Evolutionary conservation across 2,797 vertebrate species (phyloP).

Genomic region (Helarctos malayanus): DNA sequence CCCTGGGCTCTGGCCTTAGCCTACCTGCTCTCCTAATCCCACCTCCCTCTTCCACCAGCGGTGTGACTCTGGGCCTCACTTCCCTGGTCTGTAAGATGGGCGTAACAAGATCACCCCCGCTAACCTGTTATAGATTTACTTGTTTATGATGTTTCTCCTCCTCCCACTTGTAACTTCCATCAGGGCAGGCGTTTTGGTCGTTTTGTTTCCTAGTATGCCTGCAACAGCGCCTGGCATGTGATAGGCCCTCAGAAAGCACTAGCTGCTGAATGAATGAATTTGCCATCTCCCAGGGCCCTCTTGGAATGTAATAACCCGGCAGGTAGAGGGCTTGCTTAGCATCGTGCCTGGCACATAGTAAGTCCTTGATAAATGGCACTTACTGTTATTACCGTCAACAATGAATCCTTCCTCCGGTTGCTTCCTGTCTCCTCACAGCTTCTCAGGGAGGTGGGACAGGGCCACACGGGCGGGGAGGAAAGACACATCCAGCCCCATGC

Average conservation of each 20-base stretch:
- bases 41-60: background rate
- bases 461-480: background rate
- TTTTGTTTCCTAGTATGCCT: background rate
- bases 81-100: background rate
- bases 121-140: background rate
- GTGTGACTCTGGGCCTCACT: background rate
- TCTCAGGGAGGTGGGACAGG: background rate
- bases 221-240: background rate
- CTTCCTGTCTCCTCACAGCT: background rate
- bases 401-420: background rate
- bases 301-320: background rate
- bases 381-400: background rate
- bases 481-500: background rate
- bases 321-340: background rate
- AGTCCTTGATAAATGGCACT: background rate
- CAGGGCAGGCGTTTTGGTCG: background rate
- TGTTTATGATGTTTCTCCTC: background rate
- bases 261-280: background rate
- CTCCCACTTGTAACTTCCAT: background rate
- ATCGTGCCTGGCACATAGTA: too few relatives aligned
- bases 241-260: background rate
- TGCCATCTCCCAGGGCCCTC: background rate
- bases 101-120: background rate
- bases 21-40: background rate
- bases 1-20: background rate